Conservation (phyloP, 2,888 invertebrate genomes). For the Chymomyza caudatula region DNA sequence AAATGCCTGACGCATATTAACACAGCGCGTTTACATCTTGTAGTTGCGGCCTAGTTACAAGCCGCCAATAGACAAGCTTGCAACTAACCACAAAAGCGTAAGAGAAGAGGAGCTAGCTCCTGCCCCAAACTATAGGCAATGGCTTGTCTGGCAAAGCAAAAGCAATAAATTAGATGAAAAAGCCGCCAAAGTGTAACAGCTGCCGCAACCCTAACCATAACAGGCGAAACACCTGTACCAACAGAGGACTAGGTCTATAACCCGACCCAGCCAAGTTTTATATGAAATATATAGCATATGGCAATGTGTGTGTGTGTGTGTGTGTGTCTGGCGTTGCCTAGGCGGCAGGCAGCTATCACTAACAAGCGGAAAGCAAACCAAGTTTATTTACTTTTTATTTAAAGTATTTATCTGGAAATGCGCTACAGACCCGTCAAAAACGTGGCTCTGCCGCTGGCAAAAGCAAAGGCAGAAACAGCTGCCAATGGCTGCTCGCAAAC, state of each 20-base stretch:
- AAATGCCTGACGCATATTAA: conserved; percentile 39
- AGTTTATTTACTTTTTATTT: conserved; percentile 57
- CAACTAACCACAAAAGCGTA: conserved; percentile 11
- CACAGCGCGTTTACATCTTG: conserved; percentile 42
- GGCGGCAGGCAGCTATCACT: conserved; percentile 13
- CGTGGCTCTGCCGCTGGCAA: background rate
- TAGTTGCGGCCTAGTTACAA: conserved; percentile 57
- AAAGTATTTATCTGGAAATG: conserved; percentile 42
- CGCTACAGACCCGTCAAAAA: conserved; percentile 8
- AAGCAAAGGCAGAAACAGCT: background rate
- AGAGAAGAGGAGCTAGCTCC: background rate
- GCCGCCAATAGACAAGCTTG: conserved; percentile 15
- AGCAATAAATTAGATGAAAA: conserved; percentile 71
- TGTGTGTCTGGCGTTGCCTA: background rate
- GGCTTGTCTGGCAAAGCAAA: conserved; percentile 18
- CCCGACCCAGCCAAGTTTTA: background rate
- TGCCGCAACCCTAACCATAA: conserved; percentile 45
- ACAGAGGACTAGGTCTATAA: background rate
- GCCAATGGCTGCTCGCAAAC: background rate
- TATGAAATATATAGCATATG: conserved; percentile 1
- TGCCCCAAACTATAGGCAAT: conserved; percentile 29
- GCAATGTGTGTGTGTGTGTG: background rate
- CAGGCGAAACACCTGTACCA: conserved; percentile 15
- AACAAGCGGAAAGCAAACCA: background rate
- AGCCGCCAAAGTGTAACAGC: conserved; percentile 72